Conservation (phyloP, 2,113 vertebrate genomes). For the Apodemus speciosus region DNA sequence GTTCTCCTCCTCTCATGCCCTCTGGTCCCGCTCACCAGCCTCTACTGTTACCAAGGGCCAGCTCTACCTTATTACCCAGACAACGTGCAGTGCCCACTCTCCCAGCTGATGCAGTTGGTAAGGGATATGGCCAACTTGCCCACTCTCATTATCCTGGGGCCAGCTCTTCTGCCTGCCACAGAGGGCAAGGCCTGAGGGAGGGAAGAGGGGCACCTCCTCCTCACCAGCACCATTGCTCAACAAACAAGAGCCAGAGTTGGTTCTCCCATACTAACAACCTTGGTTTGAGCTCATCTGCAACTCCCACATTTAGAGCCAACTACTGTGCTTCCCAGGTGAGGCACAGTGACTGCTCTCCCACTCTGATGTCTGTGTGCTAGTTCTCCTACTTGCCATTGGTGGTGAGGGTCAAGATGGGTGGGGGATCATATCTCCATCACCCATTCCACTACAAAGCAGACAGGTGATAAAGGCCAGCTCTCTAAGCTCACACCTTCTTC, state of each 20-base stretch:
- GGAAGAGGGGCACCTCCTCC: no score
- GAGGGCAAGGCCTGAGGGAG: neutral
- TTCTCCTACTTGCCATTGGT: neutral
- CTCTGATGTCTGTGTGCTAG: neutral
- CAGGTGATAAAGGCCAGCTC: neutral
- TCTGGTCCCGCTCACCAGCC: neutral
- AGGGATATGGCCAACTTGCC: neutral
- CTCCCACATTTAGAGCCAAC: neutral
- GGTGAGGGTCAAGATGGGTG: rapidly evolving
- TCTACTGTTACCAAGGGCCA: neutral
- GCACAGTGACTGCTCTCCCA: neutral
- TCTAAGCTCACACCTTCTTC: neutral
- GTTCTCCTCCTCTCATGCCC: neutral
- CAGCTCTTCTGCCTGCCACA: no score
- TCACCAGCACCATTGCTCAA: neutral
- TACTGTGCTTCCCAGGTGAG: neutral
- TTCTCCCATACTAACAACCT: neutral
- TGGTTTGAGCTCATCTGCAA: neutral
- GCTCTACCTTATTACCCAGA: neutral
- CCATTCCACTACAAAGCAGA: neutral
- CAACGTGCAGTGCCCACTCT: neutral
- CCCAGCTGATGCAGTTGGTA: neutral
- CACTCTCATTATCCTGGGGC: no score
- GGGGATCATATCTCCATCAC: neutral
- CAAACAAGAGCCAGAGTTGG: neutral